These are phyloP conservation scores for Streptopelia turtur DNA, from an alignment of 2,797 vertebrate genomes.

Conservation along the genomic window DNA sequence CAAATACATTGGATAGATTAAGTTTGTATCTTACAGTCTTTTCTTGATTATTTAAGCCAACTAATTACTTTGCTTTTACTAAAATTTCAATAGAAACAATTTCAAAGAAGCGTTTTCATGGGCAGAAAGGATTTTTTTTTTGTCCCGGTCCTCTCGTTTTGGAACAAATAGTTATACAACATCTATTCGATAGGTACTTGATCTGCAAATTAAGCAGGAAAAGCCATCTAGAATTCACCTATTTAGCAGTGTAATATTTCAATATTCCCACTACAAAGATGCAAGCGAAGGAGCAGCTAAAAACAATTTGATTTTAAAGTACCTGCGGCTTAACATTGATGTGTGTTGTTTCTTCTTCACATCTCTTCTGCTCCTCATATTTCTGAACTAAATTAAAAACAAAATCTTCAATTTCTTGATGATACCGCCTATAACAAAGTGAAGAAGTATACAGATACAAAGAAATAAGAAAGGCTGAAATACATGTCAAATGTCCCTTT, in stretches of 20 bases:
- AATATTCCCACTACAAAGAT: not conserved
- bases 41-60: not conserved
- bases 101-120: not conserved
- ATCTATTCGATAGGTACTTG: not conserved
- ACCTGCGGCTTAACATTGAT: constrained; percentile 91
- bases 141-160: not conserved
- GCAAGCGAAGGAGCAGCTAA: not conserved
- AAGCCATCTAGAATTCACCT: not conserved
- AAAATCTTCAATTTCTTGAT: constrained; percentile 96
- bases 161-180: not conserved
- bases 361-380: constrained; percentile 82
- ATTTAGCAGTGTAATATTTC: not conserved
- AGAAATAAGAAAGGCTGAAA: not conserved
- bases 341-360: constrained; percentile 79
- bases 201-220: not conserved
- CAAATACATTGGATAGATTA: not conserved
- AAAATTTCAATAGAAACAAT: not conserved
- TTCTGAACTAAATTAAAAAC: constrained; percentile 87
- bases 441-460: constrained; percentile 7
- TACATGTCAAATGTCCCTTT: not conserved
- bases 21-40: not conserved
- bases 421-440: constrained; percentile 83
- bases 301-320: constrained; percentile 19
- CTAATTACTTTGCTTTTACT: not conserved
- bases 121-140: not conserved